Evolutionary conservation across 1,140 invertebrate genomes (phyloP).

Genomic region (Drosophila funebris): DNA sequence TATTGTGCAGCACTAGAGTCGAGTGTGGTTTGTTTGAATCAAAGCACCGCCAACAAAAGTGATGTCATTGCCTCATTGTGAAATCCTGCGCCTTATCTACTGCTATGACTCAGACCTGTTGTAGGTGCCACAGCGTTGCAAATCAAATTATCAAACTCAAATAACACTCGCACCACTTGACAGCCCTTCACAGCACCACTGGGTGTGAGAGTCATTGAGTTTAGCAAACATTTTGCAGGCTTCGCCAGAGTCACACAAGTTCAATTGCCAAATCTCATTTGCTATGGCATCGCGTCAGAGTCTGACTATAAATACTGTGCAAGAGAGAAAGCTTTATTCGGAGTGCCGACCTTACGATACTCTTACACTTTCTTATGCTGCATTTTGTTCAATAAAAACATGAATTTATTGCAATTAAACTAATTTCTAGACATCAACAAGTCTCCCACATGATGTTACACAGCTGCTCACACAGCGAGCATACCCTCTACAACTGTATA

Average conservation of each 20-base stretch:
- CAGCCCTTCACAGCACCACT: background rate
- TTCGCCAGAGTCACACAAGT: conserved; percentile 19
- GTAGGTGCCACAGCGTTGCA: conserved; percentile 6
- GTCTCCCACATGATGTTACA: too few species aligned
- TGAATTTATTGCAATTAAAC: too few species aligned
- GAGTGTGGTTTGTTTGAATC: background rate
- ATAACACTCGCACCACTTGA: background rate
- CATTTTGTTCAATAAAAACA: too few species aligned
- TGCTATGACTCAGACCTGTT: conserved; percentile 48
- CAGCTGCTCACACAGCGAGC: too few species aligned
- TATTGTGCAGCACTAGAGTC: background rate
- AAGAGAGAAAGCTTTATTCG: background rate
- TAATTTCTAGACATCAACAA: too few species aligned
- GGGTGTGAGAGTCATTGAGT: background rate
- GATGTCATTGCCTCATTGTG: conserved; percentile 38
- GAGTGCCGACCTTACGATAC: too few species aligned
- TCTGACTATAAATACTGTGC: background rate
- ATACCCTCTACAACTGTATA: background rate
- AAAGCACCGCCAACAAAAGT: conserved; percentile 7
- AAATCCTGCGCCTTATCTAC: conserved; percentile 32
- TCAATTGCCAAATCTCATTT: conserved; percentile 25
- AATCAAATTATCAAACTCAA: conserved; percentile 3
- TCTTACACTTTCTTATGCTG: too few species aligned
- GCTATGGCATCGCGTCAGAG: conserved; percentile 5
- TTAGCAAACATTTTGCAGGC: conserved; percentile 15